Evolutionary conservation across 2,888 invertebrate species (phyloP), one percentile per base, ranked within the genome.

Genomic region (Ethmia dodecea): DNA sequence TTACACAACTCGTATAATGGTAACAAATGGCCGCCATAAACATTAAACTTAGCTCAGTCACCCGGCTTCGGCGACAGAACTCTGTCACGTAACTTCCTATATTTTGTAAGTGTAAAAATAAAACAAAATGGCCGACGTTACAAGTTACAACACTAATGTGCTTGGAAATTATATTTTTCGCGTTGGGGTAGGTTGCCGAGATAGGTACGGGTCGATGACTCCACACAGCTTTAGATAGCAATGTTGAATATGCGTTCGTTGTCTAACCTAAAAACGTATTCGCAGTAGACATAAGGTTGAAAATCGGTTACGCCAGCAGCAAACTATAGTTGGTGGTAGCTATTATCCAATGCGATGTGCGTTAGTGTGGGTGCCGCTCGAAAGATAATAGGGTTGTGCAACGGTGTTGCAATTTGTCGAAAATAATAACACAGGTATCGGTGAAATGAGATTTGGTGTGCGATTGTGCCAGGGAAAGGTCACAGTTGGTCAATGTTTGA

Each of bases 141-240:
- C n/a, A 48, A 43, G 51, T 61, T 57, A 55, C 60, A 55, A 54
- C 53, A 54, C 46, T 45, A 49, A 50, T 43, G 45, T 43, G 49
- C 48, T 56, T 49, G 45, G 52, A 52, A 56, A 57, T 46, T 52
- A 57, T 54, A 76, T 71, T 77, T 77, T 78, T 76, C 70, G 60
- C 55, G 63, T 81, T 81, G 81, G 76, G 81, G 75, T 81, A 83
- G 83, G 83, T 76, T 76, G 62, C 51, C 45, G 47, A 44, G 31
- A 28, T 35, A 62, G 72, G 69, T 66, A 67, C 70, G 67, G 80
- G 78, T 81, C 81, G 70, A 66, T 69, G 81, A 79, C 83, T 75
- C 48, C 49, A 46, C 59, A 57, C 58, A 51, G 12, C 22, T 22
- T 13, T 16, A n/a, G 14, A 10, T 20, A 38, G 38, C 52, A 35